Conservation (phyloP, 1,140 invertebrate species). For the Chymomyza costata region DNA sequence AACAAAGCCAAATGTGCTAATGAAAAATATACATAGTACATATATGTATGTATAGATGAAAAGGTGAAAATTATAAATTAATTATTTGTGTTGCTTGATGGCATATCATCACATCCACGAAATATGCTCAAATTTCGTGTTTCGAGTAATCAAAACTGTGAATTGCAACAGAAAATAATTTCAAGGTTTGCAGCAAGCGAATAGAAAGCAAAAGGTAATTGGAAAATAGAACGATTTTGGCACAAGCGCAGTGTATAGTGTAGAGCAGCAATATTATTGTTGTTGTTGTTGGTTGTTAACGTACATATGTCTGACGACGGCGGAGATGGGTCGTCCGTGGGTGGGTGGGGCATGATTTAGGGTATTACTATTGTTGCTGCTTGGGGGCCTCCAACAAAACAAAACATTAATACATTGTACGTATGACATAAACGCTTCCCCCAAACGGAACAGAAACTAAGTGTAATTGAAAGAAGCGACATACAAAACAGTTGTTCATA, state of each 20-base stretch:
- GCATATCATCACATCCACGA: conserved; percentile 64
- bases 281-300: conserved; percentile 29
- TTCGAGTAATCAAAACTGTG: conserved; percentile 58
- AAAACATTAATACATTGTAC: conserved; percentile 25
- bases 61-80: conserved; percentile 73
- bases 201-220: conserved; percentile 73
- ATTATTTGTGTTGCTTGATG: conserved; percentile 58
- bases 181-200: conserved; percentile 72
- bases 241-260: conserved; percentile 58
- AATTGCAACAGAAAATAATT: conserved; percentile 69
- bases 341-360: conserved; percentile 68
- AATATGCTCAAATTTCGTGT: conserved; percentile 62
- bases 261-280: conserved; percentile 13
- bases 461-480: conserved; percentile 47
- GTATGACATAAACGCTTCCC: conserved; percentile 20
- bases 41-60: conserved; percentile 31
- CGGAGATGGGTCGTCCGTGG: conserved; percentile 40
- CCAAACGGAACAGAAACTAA: conserved; percentile 58
- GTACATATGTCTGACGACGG: conserved; percentile 29
- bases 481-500: conserved; percentile 56
- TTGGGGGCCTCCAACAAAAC: conserved; percentile 22
- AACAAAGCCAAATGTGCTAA: conserved; percentile 41
- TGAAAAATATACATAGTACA: conserved; percentile 53
- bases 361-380: conserved; percentile 51
- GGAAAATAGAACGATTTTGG: conserved; percentile 73